Evolutionary conservation across 2,113 vertebrate species (phyloP).

Genomic region (Pao palembangensis): DNA sequence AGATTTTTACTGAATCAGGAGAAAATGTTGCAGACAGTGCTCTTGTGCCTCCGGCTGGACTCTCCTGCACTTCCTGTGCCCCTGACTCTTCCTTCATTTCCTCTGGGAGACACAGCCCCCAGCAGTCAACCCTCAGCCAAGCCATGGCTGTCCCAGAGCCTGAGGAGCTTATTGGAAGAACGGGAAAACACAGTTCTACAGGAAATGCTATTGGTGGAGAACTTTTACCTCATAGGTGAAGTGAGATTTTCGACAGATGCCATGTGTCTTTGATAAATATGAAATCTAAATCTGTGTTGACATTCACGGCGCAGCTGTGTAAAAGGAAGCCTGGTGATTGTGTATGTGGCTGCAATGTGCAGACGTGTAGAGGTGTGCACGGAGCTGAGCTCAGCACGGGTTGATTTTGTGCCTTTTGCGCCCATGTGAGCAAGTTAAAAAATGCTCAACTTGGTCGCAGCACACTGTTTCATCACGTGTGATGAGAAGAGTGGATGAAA

Average conservation of each 20-base stretch:
- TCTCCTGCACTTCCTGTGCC: conserved; percentile 49
- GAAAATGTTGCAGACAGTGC: conserved; percentile 70
- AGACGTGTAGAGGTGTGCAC: no score
- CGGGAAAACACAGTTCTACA: conserved; percentile 32
- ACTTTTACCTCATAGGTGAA: conserved; percentile 76
- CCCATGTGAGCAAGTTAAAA: no score
- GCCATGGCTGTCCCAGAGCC: conserved; percentile 39
- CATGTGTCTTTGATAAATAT: background rate
- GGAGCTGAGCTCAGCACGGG: no score
- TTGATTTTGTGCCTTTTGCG: no score
- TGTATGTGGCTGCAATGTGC: background rate
- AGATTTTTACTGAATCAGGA: conserved; percentile 19
- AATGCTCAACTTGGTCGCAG: no score
- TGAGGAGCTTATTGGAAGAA: conserved; percentile 70
- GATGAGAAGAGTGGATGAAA: no score
- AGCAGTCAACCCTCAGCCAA: background rate
- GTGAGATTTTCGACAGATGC: no score
- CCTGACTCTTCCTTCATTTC: background rate
- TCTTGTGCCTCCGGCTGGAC: conserved; percentile 82
- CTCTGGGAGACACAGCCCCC: conserved; percentile 6
- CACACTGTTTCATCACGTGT: no score
- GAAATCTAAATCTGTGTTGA: background rate
- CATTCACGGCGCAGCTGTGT: background rate
- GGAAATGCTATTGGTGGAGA: conserved; percentile 71
- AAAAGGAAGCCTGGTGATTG: no score